These are phyloP conservation scores for Bergia puertoricense DNA, from an alignment of 92 coral and sea anemone genomes.

Conservation along the genomic window DNA sequence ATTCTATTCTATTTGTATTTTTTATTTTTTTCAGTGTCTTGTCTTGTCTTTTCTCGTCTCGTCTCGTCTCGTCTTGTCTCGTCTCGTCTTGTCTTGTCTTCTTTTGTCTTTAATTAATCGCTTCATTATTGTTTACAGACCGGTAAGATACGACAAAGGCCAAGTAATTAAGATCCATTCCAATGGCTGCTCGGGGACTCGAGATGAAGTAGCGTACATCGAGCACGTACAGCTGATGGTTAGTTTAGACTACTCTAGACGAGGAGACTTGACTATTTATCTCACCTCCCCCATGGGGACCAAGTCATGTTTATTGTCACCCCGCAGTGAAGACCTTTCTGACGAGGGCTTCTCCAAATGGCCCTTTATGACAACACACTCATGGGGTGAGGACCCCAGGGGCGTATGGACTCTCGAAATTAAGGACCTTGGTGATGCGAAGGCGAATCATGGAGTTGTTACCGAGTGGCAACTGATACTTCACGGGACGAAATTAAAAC, in stretches of 20 bases:
- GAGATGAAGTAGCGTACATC: constrained; percentile 85
- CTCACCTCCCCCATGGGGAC: constrained; percentile 99
- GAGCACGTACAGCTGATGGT: constrained; percentile 95
- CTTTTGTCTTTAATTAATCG: not conserved
- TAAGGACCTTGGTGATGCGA: constrained; percentile 86
- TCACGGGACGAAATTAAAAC: constrained; percentile 95
- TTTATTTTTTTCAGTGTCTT: too few species aligned
- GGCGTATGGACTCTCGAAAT: constrained; percentile 98
- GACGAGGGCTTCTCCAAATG: constrained; percentile 99
- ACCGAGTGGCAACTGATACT: constrained; percentile 95
- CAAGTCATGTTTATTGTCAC: constrained; percentile 91
- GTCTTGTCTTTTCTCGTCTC: too few species aligned
- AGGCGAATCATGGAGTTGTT: constrained; percentile 84
- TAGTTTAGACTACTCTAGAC: constrained; percentile 89
- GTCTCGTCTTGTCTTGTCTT: too few species aligned
- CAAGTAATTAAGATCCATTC: constrained; percentile 90
- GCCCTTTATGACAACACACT: constrained; percentile 99
- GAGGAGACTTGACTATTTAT: constrained; percentile 91
- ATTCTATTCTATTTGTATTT: too few species aligned
- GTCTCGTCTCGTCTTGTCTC: too few species aligned
- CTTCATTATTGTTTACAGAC: constrained; percentile 52
- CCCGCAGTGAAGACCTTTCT: constrained; percentile 94
- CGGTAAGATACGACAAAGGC: constrained; percentile 72
- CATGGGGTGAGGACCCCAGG: constrained; percentile 99
- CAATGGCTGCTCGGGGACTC: constrained; percentile 90